A percentile compares a stretch with the other conserved stretches of the same genome.
Evolutionary conservation across 2,113 vertebrate genomes (phyloP).

Genomic region (Maccullochella peelii): DNA sequence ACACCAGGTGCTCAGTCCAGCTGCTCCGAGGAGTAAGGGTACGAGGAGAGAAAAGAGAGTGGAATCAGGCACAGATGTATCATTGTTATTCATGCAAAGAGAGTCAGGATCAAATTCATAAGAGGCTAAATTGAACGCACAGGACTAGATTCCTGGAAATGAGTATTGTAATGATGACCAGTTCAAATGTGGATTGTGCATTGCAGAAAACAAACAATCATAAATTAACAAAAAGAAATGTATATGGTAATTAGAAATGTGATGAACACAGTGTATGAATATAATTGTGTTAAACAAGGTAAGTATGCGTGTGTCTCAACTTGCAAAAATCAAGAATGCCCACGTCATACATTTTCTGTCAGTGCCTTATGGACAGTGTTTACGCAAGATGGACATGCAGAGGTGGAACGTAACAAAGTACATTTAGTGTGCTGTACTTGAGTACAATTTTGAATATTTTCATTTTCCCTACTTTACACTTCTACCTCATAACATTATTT

Average conservation of each 20-base stretch:
- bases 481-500: neutral
- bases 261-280: neutral
- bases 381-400: neutral
- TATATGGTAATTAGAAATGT: neutral
- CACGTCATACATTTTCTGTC: neutral
- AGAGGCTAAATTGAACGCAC: conserved; percentile 36
- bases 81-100: conserved; percentile 64
- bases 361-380: neutral
- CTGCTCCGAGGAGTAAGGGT: conserved; percentile 45
- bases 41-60: conserved; percentile 16
- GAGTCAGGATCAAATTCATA: conserved; percentile 46
- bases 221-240: conserved; percentile 8
- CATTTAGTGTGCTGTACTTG: neutral
- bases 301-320: neutral
- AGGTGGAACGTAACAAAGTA: no score
- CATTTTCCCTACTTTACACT: neutral
- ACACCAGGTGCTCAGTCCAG: conserved; percentile 50
- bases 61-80: conserved; percentile 65
- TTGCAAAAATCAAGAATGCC: neutral
- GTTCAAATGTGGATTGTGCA: neutral
- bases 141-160: conserved; percentile 44
- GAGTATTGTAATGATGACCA: conserved; percentile 1
- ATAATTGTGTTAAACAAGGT: neutral
- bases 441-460: neutral
- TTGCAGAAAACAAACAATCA: conserved; percentile 6